Evolutionary conservation across 1,140 invertebrate genomes (phyloP), one percentile per base, ranked within the genome.

Genomic region (Drosophila subobscura): DNA sequence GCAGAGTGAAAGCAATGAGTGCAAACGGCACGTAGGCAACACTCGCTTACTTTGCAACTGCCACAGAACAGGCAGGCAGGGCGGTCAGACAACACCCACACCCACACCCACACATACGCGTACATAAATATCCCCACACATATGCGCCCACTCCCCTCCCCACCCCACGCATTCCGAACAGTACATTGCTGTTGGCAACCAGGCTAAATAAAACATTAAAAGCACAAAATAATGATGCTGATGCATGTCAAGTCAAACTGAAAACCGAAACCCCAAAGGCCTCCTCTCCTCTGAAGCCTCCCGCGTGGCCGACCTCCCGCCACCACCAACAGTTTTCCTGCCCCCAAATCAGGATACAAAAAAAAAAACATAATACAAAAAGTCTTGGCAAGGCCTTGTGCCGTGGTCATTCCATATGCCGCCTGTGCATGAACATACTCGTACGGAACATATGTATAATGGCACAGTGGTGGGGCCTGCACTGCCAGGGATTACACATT

Each of bases 151-250:
- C 23, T 12, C 16, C 41, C 8, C 20, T 45, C 12, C 49, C 37
- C 33, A 23, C n/a, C 23, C 14, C 4, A 29, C 33, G 16, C 50
- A 33, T 40, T 6, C 22, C 46, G 10, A 37, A 10, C 58, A 60
- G 68, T 72, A 56, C 67, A 73, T 73, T 66, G 76, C 79, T 79
- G 79, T 79, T 77, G 80, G 80, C 80, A 84, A 68, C 55, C 72
- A 46, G 64, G 66, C 80, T 85, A 84, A 84, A 84, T 84, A 84
- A 84, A 84, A 84, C 80, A 84, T 84, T 84, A 84, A 84, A 84
- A 84, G 80, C 80, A 85, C 80, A 84, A 84, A 84, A 84, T 84
- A 84, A 84, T 84, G 80, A 84, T 84, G 80, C 80, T 84, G 80
- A 84, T 84, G 80, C 80, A 84, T 84, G 80, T 84, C 80, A 84